phyloP scores from a whole-genome alignment of 2,888 invertebrate genomes.

The Protula sp. region DNA sequence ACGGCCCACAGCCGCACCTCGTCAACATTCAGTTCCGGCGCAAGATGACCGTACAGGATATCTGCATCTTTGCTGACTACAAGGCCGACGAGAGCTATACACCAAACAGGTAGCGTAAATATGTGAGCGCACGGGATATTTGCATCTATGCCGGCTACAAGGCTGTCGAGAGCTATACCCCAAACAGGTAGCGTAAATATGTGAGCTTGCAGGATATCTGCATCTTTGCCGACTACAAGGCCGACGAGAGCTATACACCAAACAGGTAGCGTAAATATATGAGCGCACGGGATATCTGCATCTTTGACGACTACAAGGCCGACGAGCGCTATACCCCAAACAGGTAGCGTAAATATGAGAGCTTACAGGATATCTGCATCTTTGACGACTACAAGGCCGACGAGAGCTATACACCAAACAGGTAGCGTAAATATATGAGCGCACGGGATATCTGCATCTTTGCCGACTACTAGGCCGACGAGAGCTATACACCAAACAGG shows the following conservation, averaged over 20 bases:
- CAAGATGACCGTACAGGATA: slow-evolving; percentile 89
- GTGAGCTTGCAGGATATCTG: slow-evolving; percentile 92
- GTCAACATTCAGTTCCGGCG: slow-evolving; percentile 94
- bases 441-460: slow-evolving; percentile 67
- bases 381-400: slow-evolving; percentile 97
- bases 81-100: slow-evolving; percentile 99
- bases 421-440: slow-evolving; percentile 57
- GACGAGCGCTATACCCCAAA: slow-evolving; percentile 99
- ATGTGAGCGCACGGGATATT: no score
- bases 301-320: slow-evolving; percentile 95
- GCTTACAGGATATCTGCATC: slow-evolving; percentile 89
- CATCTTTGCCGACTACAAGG: slow-evolving; percentile 94
- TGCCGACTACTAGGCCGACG: slow-evolving; percentile 95
- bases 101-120: slow-evolving; percentile 65
- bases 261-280: slow-evolving; percentile 62
- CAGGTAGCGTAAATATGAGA: slow-evolving; percentile 85
- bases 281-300: slow-evolving; percentile 57
- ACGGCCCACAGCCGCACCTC: slow-evolving; percentile 94
- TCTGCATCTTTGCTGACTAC: slow-evolving; percentile 95
- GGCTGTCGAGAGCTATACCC: slow-evolving; percentile 97
- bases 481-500: slow-evolving; percentile 95
- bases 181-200: slow-evolving; percentile 85
- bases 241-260: slow-evolving; percentile 98
- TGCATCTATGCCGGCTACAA: slow-evolving; percentile 95
- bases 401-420: slow-evolving; percentile 96